Evolutionary conservation across 2,797 vertebrate genomes (phyloP).

Genomic region (Saxicola maurus): DNA sequence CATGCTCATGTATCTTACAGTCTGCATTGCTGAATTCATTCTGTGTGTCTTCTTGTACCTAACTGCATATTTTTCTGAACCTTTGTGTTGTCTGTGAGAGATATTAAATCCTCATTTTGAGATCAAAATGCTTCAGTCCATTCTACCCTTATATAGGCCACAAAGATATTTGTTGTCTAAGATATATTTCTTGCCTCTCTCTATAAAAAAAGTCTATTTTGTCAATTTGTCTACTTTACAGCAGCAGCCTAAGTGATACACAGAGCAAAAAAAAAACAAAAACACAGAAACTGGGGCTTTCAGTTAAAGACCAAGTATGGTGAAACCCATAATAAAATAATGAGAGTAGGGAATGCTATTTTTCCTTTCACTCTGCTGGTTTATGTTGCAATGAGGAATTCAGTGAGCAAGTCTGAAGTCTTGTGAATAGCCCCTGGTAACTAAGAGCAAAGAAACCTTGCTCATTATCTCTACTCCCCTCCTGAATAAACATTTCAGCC

Average conservation of each 20-base stretch:
- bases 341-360: background rate
- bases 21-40: background rate
- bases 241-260: background rate
- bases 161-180: background rate
- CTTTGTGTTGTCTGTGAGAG: background rate
- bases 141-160: background rate
- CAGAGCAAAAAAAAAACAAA: background rate
- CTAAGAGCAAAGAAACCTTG: slow-evolving; percentile 3
- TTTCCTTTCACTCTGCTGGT: background rate
- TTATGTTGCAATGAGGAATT: background rate
- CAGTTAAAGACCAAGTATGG: background rate
- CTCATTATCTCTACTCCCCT: background rate
- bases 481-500: slow-evolving; percentile 43
- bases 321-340: background rate
- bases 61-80: background rate
- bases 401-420: background rate
- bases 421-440: background rate
- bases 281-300: background rate
- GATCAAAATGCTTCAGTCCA: background rate
- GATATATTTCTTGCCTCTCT: background rate
- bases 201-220: background rate
- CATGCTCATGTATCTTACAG: background rate
- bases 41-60: background rate
- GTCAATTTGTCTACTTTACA: background rate
- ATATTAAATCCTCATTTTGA: background rate